These are phyloP conservation scores for Furnarius figulus DNA, from an alignment of 2,113 vertebrate genomes.

Conservation along the genomic window DNA sequence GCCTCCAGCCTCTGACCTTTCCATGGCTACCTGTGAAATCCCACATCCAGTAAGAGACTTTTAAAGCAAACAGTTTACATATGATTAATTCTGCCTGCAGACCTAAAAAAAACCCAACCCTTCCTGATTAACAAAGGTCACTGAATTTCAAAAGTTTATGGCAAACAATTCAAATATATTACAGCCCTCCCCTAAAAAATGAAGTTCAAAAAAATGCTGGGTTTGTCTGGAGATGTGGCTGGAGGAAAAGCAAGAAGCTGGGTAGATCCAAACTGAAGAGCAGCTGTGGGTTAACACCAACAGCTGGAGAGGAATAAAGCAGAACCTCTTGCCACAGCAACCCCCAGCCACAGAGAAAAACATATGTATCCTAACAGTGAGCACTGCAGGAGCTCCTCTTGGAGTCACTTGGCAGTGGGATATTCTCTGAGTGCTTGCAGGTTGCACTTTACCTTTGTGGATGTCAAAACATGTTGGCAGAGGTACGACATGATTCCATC, in stretches of 20 bases:
- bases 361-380: rapidly evolving
- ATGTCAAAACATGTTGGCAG: not conserved
- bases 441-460: not conserved
- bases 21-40: slow-evolving; percentile 39
- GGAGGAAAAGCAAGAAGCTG: not conserved
- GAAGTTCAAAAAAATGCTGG: not conserved
- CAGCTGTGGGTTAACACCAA: not conserved
- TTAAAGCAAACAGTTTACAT: slow-evolving; percentile 38
- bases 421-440: not conserved
- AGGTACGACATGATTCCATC: not conserved
- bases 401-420: not conserved
- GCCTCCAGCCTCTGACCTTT: slow-evolving; percentile 48
- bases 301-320: not conserved
- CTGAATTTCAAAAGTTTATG: slow-evolving; percentile 34
- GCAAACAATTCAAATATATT: not conserved
- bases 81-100: slow-evolving; percentile 24
- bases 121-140: slow-evolving; percentile 47
- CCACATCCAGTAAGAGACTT: slow-evolving; percentile 37
- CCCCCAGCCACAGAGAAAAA: not conserved
- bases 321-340: not conserved
- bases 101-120: not conserved
- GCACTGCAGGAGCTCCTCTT: not conserved
- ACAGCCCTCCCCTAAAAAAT: not conserved
- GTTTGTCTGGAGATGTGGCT: not conserved
- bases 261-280: not conserved